Conservation (phyloP, 2,797 vertebrate genomes). For the Lepidocolaptes lacrymiger region DNA sequence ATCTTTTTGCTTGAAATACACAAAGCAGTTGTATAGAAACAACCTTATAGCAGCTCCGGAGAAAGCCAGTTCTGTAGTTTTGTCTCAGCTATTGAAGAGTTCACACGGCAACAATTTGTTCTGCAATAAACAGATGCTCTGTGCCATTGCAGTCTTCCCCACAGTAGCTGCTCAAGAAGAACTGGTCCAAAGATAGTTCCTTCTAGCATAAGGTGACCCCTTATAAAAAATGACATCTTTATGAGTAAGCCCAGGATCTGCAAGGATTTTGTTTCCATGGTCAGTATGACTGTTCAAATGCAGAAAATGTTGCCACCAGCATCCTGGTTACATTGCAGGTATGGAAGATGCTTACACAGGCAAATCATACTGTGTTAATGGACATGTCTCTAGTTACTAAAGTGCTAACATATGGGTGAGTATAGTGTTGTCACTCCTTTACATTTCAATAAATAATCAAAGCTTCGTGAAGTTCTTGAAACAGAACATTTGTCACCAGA, state of each 20-base stretch:
- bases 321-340: background rate
- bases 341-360: background rate
- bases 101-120: background rate
- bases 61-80: background rate
- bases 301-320: background rate
- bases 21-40: background rate
- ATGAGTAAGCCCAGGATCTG: background rate
- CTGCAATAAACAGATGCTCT: background rate
- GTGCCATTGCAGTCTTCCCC: background rate
- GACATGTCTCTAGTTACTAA: background rate
- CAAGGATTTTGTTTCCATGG: background rate
- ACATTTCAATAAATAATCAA: background rate
- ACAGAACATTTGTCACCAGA: background rate
- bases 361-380: background rate
- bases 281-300: background rate
- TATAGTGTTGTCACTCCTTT: background rate
- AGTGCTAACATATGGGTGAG: background rate
- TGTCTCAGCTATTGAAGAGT: background rate
- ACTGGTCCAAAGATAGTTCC: background rate
- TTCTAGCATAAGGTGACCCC: background rate
- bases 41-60: background rate
- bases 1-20: background rate
- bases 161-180: background rate
- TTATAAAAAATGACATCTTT: background rate
- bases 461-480: background rate